These are phyloP conservation scores for Corythoichthys haematopterus DNA, from an alignment of 2,113 vertebrate genomes.

Conservation along the genomic window DNA sequence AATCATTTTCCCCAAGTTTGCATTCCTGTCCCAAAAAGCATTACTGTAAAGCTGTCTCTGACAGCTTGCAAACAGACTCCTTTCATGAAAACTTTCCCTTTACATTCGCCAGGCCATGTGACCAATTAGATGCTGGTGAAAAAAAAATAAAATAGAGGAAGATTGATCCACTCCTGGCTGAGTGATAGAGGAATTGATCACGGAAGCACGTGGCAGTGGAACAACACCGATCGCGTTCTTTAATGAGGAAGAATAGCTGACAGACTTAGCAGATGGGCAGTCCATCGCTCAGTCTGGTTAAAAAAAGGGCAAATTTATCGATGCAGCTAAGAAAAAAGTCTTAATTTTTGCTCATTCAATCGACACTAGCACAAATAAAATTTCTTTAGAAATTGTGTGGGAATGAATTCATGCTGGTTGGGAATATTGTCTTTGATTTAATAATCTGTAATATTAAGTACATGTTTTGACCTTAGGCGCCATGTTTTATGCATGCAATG, in stretches of 20 bases:
- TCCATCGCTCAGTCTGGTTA: constrained; percentile 63
- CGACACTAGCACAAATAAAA: too few relatives aligned
- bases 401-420: too few relatives aligned
- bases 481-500: too few relatives aligned
- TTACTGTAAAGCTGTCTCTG: not conserved
- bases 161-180: constrained; percentile 48
- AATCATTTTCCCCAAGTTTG: not conserved
- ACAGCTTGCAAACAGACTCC: not conserved
- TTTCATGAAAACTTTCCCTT: constrained; percentile 33
- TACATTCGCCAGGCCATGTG: constrained; percentile 5
- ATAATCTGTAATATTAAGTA: too few relatives aligned
- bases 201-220: constrained; percentile 28
- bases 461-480: too few relatives aligned
- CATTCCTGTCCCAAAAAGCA: not conserved
- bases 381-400: too few relatives aligned
- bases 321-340: too few relatives aligned
- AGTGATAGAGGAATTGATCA: constrained; percentile 64
- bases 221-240: constrained; percentile 36
- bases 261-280: constrained; percentile 51
- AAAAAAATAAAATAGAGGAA: constrained; percentile 19
- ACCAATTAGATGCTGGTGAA: constrained; percentile 55
- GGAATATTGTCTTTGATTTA: too few relatives aligned
- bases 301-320: constrained; percentile 39
- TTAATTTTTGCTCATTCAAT: not conserved
- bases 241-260: constrained; percentile 65